A percentile compares a stretch with the other conserved stretches of the same genome.
These are phyloP conservation scores for Mactromeris polynyma DNA, from an alignment of 2,888 invertebrate genomes.

Conservation along the genomic window DNA sequence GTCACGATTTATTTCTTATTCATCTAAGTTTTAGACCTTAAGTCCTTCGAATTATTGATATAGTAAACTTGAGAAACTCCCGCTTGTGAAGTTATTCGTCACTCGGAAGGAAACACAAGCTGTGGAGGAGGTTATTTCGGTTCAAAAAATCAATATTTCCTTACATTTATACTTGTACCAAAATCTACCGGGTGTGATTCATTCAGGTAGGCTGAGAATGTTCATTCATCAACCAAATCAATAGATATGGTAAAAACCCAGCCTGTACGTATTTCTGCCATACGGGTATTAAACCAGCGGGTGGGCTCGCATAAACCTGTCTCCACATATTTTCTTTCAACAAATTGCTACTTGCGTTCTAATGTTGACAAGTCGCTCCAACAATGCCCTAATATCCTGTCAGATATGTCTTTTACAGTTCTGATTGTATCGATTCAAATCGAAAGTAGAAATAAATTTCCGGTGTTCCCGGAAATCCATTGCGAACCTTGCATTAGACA, in stretches of 20 bases:
- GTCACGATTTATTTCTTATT: not conserved
- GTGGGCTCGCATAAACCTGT: constrained; percentile 15
- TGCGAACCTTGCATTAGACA: constrained; percentile 67
- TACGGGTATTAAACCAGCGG: constrained; percentile 14
- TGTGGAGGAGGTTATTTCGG: not conserved
- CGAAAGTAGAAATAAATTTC: constrained; percentile 73
- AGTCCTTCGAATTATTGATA: not conserved
- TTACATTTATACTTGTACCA: not conserved
- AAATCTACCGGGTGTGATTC: not conserved
- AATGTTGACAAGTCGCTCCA: constrained; percentile 60
- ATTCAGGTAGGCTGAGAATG: not conserved
- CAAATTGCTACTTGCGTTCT: constrained; percentile 46
- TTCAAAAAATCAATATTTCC: not conserved
- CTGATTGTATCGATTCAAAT: constrained; percentile 65
- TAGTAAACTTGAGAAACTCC: not conserved
- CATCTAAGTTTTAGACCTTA: not conserved
- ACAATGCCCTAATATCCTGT: constrained; percentile 66
- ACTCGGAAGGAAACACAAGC: not conserved
- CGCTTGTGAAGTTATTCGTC: not conserved
- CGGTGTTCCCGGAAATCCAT: constrained; percentile 67
- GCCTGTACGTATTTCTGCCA: not conserved
- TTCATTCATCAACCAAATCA: not conserved
- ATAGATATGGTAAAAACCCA: not conserved
- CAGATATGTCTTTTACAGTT: constrained; percentile 66
- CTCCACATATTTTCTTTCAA: constrained; percentile 49